phyloP scores from a whole-genome alignment of 2,888 invertebrate genomes.

The Alloplasta piceator region DNA sequence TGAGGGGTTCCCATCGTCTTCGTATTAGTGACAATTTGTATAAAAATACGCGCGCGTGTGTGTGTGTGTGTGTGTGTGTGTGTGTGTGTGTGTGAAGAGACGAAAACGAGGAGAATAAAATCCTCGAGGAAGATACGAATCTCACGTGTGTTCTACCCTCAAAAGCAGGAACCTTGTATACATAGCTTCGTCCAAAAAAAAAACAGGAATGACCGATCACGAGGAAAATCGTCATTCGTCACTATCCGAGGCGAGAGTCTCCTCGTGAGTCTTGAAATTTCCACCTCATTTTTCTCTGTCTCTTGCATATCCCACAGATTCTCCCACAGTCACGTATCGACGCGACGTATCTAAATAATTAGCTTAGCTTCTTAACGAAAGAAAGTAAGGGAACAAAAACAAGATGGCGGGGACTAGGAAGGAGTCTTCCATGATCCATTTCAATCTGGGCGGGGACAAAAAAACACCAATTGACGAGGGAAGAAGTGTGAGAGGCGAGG shows the following conservation, averaged over 20 bases:
- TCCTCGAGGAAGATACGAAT: constrained; percentile 60
- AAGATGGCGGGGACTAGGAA: neutral
- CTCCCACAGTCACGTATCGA: neutral
- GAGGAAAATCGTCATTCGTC: constrained; percentile 53
- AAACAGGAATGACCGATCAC: constrained; percentile 26
- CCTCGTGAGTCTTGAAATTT: constrained; percentile 14
- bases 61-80: neutral
- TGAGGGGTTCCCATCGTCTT: constrained; percentile 39
- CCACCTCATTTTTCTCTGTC: constrained; percentile 7
- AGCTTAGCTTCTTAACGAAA: neutral
- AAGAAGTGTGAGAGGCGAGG: neutral
- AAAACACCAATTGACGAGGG: neutral
- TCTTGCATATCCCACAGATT: neutral
- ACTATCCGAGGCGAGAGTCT: constrained; percentile 20
- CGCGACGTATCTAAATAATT: neutral
- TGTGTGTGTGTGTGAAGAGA: constrained; percentile 37
- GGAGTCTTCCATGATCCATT: neutral
- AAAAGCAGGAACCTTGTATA: constrained; percentile 12
- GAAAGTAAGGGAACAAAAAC: neutral
- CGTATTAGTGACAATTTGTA: neutral
- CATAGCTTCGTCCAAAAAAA: neutral
- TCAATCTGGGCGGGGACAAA: neutral
- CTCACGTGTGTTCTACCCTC: constrained; percentile 51
- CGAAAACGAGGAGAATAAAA: constrained; percentile 54
- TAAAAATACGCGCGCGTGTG: neutral